Conservation (phyloP, 2,797 vertebrate genomes). For the Pithecia hirsuta region DNA sequence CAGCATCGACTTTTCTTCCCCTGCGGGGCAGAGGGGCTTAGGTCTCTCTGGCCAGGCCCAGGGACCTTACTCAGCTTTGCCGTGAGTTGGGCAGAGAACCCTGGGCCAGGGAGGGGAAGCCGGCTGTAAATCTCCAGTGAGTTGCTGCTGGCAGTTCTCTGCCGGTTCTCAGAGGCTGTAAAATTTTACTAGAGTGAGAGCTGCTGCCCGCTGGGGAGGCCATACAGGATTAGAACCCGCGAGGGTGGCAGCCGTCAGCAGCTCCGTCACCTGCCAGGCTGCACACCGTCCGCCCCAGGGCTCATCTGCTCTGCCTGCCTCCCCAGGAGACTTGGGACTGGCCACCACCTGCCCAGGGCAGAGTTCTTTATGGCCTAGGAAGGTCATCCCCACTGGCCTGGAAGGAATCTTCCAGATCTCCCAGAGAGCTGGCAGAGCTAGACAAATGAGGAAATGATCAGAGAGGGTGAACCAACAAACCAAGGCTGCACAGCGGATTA, state of each 20-base stretch:
- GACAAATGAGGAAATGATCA: background rate
- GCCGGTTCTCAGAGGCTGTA: background rate
- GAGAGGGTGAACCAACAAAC: background rate
- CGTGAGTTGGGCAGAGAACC: background rate
- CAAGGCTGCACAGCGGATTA: background rate
- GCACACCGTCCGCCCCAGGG: background rate
- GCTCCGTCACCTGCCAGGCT: background rate
- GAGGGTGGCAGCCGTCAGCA: accelerated
- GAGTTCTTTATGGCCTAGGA: no score
- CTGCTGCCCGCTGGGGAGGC: background rate
- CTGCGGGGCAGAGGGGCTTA: background rate
- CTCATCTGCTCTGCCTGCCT: background rate
- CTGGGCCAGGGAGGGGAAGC: background rate
- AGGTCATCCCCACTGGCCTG: background rate
- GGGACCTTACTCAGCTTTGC: background rate
- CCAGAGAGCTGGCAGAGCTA: background rate
- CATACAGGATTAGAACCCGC: accelerated
- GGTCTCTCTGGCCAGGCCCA: background rate
- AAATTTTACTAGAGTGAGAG: background rate
- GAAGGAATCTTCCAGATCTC: background rate
- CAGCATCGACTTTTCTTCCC: background rate
- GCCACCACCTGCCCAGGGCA: background rate
- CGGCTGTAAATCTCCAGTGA: background rate
- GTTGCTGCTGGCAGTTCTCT: background rate
- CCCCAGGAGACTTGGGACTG: background rate